Conservation (phyloP, 2,888 invertebrate species). For the Arge pagana region DNA sequence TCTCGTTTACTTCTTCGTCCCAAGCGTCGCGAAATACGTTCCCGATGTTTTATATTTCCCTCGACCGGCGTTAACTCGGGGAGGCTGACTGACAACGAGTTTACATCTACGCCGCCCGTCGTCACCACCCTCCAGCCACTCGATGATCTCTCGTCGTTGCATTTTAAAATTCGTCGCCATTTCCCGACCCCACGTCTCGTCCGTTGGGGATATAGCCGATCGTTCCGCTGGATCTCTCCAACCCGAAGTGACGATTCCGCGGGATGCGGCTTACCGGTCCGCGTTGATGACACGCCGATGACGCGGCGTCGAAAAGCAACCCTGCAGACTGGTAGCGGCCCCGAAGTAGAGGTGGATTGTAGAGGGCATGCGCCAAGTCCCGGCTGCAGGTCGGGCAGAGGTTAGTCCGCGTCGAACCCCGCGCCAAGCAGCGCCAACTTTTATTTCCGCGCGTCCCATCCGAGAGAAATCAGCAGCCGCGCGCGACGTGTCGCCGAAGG, state of each 20-base stretch:
- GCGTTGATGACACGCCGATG: constrained; percentile 4
- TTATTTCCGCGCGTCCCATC: constrained; percentile 3
- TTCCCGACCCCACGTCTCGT: neutral
- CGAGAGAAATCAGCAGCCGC: neutral
- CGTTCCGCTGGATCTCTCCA: too few relatives aligned
- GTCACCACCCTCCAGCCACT: too few relatives aligned
- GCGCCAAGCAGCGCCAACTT: constrained; percentile 16
- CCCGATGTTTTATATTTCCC: too few relatives aligned
- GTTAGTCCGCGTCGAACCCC: constrained; percentile 53
- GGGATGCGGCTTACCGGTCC: too few relatives aligned
- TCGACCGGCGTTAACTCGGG: too few relatives aligned
- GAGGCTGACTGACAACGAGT: too few relatives aligned
- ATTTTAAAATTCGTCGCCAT: neutral
- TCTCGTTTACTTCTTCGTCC: too few relatives aligned
- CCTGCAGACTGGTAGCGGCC: constrained; percentile 31
- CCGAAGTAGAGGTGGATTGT: too few relatives aligned
- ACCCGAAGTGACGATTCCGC: constrained; percentile 2
- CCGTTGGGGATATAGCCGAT: too few relatives aligned
- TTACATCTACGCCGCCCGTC: too few relatives aligned
- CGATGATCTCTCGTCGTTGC: too few relatives aligned
- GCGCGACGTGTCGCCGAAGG: neutral
- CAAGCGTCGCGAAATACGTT: too few relatives aligned
- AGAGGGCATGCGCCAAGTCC: constrained; percentile 53
- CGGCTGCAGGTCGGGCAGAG: constrained; percentile 48
- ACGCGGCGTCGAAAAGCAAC: constrained; percentile 13